Percentiles rank a stretch among this genome's conserved stretches.
These are phyloP conservation scores for Aricia artaxerxes DNA, from an alignment of 2,888 invertebrate species.

Conservation along the genomic window DNA sequence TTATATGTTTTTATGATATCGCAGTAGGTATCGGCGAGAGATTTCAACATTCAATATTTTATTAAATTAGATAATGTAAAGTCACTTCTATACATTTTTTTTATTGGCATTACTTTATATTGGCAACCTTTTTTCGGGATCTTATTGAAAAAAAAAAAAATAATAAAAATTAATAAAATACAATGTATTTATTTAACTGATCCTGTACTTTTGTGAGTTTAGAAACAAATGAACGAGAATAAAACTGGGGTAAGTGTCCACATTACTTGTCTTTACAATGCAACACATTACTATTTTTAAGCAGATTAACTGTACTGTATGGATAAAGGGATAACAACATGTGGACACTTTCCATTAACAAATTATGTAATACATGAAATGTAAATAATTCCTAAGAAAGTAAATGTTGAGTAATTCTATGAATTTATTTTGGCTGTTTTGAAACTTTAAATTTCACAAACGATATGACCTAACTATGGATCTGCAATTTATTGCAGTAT, in stretches of 20 bases:
- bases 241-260: not conserved
- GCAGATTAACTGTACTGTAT: not conserved
- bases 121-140: conserved; percentile 62
- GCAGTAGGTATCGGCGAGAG: conserved; percentile 66
- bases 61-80: conserved; percentile 59
- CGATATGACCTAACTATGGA: not conserved
- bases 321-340: not conserved
- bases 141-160: conserved; percentile 47
- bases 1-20: conserved; percentile 73
- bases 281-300: not conserved
- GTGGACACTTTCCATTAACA: not conserved
- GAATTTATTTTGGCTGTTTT: not conserved
- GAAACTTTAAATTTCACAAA: not conserved
- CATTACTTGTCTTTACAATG: too few species aligned
- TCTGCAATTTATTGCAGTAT: not conserved
- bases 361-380: not conserved
- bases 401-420: not conserved
- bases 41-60: conserved; percentile 63
- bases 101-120: too few species aligned
- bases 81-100: conserved; percentile 55
- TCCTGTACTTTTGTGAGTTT: conserved; percentile 12
- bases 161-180: conserved; percentile 42
- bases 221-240: conserved; percentile 6
- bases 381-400: not conserved
- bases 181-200: conserved; percentile 39